A percentile compares a stretch with the other conserved stretches of the same genome.
Conservation (phyloP, 30 jellyfish, hydroid and myxozoan species). For the Chrysaora quinquecirrha region DNA sequence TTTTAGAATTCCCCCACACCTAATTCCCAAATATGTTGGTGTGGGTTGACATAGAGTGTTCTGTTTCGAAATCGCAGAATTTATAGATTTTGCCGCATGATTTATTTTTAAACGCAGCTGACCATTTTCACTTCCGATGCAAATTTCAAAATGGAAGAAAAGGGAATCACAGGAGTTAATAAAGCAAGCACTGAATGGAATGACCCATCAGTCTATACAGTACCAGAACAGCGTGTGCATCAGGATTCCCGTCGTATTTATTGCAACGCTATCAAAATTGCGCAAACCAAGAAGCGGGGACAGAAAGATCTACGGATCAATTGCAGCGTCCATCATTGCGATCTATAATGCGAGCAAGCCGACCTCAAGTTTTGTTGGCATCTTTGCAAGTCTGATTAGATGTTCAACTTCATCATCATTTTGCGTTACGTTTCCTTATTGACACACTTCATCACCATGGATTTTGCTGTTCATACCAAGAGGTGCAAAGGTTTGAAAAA, state of each 20-base stretch:
- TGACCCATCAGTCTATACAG: neutral
- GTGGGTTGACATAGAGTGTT: neutral
- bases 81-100: neutral
- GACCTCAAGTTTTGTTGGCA: slow-evolving; percentile 28
- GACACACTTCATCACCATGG: slow-evolving; percentile 9
- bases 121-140: neutral
- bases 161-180: neutral
- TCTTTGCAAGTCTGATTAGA: slow-evolving; percentile 9
- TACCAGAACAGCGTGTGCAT: neutral
- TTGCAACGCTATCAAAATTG: neutral
- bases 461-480: slow-evolving; percentile 16
- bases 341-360: slow-evolving; percentile 3
- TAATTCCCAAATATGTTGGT: neutral
- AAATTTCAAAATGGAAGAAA: neutral
- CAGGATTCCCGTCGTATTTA: neutral
- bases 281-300: neutral
- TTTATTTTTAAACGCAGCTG: neutral
- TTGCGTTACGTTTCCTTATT: slow-evolving; percentile 10
- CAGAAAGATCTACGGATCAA: neutral
- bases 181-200: neutral
- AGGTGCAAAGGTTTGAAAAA: slow-evolving; percentile 7
- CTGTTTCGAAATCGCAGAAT: neutral
- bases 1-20: neutral
- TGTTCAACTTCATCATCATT: slow-evolving; percentile 15
- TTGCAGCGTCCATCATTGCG: neutral